Percentiles rank a stretch among this genome's conserved stretches.
Conservation (phyloP, 2,888 invertebrate species). For the Branchellion lobata region DNA sequence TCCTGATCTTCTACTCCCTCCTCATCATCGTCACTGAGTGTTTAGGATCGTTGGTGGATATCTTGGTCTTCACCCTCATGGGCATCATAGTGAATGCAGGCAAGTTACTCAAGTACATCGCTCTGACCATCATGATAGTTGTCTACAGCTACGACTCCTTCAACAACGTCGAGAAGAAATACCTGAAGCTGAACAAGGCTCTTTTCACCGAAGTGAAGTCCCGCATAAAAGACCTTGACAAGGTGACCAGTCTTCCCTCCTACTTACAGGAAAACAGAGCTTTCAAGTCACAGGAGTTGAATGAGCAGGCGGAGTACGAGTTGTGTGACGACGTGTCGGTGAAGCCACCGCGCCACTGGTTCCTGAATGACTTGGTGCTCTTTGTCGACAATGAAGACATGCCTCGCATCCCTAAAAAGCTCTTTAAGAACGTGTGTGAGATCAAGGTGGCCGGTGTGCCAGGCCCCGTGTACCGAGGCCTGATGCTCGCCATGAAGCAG, state of each 20-base stretch:
- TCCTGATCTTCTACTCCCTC: conserved; percentile 50
- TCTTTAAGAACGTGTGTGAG: conserved; percentile 59
- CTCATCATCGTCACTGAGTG: conserved; percentile 52
- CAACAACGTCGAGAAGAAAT: conserved; percentile 60
- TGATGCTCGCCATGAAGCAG: conserved; percentile 59
- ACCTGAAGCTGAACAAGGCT: conserved; percentile 59
- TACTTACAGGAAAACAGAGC: conserved; percentile 56
- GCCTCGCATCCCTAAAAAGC: conserved; percentile 58
- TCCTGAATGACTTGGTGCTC: conserved; percentile 58
- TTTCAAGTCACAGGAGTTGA: conserved; percentile 52
- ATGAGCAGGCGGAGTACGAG: conserved; percentile 53
- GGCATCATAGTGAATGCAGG: conserved; percentile 62
- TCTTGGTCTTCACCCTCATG: conserved; percentile 58
- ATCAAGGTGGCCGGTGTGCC: conserved; percentile 60
- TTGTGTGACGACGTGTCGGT: conserved; percentile 49
- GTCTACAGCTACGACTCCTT: conserved; percentile 61
- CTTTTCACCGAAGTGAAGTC: conserved; percentile 59
- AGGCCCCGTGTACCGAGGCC: conserved; percentile 59
- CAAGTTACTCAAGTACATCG: conserved; percentile 58
- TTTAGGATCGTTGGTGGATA: conserved; percentile 51
- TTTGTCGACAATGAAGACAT: conserved; percentile 60
- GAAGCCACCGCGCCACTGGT: conserved; percentile 55
- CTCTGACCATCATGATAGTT: conserved; percentile 59
- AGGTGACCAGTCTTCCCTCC: conserved; percentile 50
- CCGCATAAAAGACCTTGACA: conserved; percentile 56